A percentile compares a stretch with the other conserved stretches of the same genome.
These are phyloP conservation scores for Melanotaenia parkinsoni DNA, from an alignment of 2,797 vertebrate species.

Conservation along the genomic window DNA sequence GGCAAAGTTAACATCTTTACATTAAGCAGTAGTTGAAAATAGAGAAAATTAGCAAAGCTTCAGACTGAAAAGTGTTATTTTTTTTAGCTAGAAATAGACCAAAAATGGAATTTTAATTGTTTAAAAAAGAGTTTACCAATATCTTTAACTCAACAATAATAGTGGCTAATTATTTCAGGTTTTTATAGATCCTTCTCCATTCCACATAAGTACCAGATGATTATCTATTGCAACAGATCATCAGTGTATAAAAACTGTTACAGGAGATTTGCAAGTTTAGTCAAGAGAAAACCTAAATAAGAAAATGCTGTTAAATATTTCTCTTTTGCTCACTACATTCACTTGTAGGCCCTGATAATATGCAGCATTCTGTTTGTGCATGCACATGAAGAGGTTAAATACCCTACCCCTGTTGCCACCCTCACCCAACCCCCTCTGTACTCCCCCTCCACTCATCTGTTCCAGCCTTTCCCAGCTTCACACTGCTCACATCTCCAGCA, in stretches of 20 bases:
- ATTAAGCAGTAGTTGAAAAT: not conserved
- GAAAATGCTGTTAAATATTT: conserved; percentile 11
- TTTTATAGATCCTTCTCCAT: not conserved
- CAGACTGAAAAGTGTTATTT: not conserved
- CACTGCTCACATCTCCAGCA: conserved; percentile 77
- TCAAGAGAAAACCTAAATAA: not conserved
- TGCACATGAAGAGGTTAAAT: conserved; percentile 73
- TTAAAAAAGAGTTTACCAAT: no score
- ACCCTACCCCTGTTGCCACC: conserved; percentile 33
- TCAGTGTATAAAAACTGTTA: not conserved
- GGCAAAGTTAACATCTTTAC: not conserved
- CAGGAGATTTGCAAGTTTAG: not conserved
- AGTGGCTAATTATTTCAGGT: not conserved
- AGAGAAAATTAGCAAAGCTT: conserved; percentile 5
- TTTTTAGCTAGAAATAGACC: not conserved
- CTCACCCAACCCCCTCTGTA: conserved; percentile 25
- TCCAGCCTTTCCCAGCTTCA: conserved; percentile 74
- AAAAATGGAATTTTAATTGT: not conserved
- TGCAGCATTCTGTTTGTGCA: conserved; percentile 75
- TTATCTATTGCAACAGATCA: not conserved
- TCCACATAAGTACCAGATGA: not conserved
- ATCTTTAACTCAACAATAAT: not conserved
- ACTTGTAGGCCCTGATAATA: conserved; percentile 37
- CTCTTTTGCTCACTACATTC: conserved; percentile 20
- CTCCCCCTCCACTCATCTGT: conserved; percentile 70